Base-by-base conservation (phyloP, 2,113 vertebrate genomes). In the Nesogale talazaci region DNA sequence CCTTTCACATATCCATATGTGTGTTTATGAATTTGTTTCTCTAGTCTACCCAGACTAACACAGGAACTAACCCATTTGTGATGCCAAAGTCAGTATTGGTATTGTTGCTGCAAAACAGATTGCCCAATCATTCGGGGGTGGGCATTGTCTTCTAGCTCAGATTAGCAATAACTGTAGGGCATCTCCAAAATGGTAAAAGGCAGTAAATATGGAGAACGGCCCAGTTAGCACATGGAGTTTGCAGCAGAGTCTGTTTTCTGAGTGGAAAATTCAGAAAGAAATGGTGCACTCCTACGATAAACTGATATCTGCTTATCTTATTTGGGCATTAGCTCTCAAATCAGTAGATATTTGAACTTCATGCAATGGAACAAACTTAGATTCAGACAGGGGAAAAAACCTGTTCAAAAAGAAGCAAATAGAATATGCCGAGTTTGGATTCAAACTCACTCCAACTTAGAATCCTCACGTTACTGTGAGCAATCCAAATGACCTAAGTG, bases 341-440 rank as follows among this genome's bases (percentile, higher is more conserved):
- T 78, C 70, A 80, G 76, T 88, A 67, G 85, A 86, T n/a, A 81
- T 69, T 83, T 76, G 34, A 94, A 85, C 27, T 42, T 36, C 31
- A n/a, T 69, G 22, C 17, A 6, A 25, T 61, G 59, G 23, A 61
- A 61, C 3, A 25, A 61, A 61, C 17, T 5, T 61, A 61, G 23
- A 61, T 61, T 61, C 20, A 15, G 36, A 52, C 22, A 76, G 31
- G 38, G 23, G 46, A 87, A n/a, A 20, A 61, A 67, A 61, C 16
- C 36, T 81, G 14, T 40, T 69, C 46, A 52, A n/a, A 3, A 11
- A 75, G 65, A 79, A 34, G 70, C 34, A 74, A 0, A 23, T 67
- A 70, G 34, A 87, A 93, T 1, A 46, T 81, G 57, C 38, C 85
- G 56, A 42, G 7, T 5, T 92, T 57, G n/a, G 63, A 94, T 85